Evolutionary conservation across 1,140 invertebrate species (phyloP).

Genomic region (Wiebesia pumilae): DNA sequence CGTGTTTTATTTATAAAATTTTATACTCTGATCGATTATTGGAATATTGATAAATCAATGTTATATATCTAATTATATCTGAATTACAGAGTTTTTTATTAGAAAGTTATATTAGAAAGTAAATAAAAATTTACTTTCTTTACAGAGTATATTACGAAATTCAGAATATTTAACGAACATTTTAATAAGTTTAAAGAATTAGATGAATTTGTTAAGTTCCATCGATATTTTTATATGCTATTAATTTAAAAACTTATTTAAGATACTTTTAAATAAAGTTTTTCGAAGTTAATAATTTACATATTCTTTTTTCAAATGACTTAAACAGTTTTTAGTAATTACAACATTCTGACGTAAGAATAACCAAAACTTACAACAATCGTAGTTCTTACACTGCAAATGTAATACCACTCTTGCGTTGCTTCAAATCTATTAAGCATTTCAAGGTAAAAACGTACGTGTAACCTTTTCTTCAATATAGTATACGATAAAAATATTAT

Average conservation of each 20-base stretch:
- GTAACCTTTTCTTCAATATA: background rate
- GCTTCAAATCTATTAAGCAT: constrained; percentile 18
- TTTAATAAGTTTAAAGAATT: no score
- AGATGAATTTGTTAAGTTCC: no score
- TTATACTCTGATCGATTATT: background rate
- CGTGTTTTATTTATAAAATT: background rate
- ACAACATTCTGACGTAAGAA: background rate
- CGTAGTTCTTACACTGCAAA: background rate
- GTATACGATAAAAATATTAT: constrained; percentile 1
- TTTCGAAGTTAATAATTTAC: no score
- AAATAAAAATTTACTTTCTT: no score
- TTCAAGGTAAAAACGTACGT: background rate
- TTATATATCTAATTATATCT: background rate
- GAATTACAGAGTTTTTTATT: no score
- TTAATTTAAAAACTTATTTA: no score
- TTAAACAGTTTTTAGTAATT: background rate
- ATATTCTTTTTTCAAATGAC: background rate
- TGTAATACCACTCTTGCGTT: background rate
- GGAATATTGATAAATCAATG: background rate
- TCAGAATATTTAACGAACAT: no score
- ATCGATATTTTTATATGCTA: no score
- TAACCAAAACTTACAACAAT: background rate
- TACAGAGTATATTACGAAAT: no score
- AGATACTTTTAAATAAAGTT: no score
- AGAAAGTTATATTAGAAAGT: no score